A percentile compares a stretch with the other conserved stretches of the same genome.
Conservation (phyloP, 1,140 invertebrate species). For the Cherax quadricarinatus region DNA sequence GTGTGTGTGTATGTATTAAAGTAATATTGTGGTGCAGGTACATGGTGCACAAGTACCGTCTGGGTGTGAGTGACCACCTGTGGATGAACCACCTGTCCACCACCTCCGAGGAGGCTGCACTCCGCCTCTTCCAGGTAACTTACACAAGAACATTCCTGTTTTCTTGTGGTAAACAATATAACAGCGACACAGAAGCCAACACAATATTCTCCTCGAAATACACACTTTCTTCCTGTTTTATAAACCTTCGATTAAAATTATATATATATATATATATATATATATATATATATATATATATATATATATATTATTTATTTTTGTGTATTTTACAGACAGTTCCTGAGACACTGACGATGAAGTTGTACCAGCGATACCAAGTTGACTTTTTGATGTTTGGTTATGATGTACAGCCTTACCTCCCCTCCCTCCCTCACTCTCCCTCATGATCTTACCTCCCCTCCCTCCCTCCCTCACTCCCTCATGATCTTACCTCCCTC, state of each 20-base stretch:
- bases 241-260: too few species aligned
- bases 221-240: too few species aligned
- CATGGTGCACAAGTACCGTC: constrained; percentile 3
- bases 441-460: too few species aligned
- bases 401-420: not conserved
- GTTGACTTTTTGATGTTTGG: constrained; percentile 53
- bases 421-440: not conserved
- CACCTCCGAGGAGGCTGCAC: constrained; percentile 18
- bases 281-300: not conserved
- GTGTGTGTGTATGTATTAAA: too few species aligned
- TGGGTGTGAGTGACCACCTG: not conserved
- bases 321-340: constrained; percentile 6
- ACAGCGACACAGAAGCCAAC: too few species aligned
- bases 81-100: constrained; percentile 16
- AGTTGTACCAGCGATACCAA: constrained; percentile 18
- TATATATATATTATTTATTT: not conserved
- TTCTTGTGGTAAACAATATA: too few species aligned
- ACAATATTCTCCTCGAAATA: too few species aligned
- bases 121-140: constrained; percentile 36
- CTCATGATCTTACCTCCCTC: too few species aligned
- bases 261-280: too few species aligned
- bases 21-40: constrained; percentile 29
- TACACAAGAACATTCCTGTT: too few species aligned
- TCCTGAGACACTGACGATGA: constrained; percentile 25
- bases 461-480: too few species aligned